phyloP scores from a whole-genome alignment of 2,888 invertebrate genomes.

The Slavum lentiscoides region DNA sequence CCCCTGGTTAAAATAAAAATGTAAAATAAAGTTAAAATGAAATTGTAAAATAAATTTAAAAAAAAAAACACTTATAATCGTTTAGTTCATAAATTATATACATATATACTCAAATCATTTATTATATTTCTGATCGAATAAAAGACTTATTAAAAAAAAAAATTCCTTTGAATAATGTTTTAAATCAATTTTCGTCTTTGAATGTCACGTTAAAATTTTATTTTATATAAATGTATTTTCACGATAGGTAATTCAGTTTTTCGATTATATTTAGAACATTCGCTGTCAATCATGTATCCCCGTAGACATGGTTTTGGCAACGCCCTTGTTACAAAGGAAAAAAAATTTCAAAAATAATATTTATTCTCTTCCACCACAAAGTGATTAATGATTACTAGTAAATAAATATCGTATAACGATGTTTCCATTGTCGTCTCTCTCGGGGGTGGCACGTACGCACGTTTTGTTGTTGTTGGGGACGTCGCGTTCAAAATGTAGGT shows the following conservation, averaged over 20 bases:
- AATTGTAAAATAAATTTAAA: too few relatives aligned
- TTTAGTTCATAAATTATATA: background rate
- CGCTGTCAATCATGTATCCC: conserved; percentile 36
- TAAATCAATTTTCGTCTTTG: background rate
- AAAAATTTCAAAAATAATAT: conserved; percentile 33
- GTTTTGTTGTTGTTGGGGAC: conserved; percentile 34
- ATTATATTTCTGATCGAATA: background rate
- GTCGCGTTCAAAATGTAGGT: conserved; percentile 39
- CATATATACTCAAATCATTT: background rate
- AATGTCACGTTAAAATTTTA: background rate
- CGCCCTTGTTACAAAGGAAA: conserved; percentile 30
- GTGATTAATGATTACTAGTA: conserved; percentile 41
- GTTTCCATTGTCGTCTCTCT: conserved; percentile 15
- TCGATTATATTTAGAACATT: conserved; percentile 48
- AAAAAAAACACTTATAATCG: too few relatives aligned
- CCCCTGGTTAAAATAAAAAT: too few relatives aligned
- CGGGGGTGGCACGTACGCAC: background rate
- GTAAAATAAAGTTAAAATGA: too few relatives aligned
- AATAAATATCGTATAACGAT: conserved; percentile 23
- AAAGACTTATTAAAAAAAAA: background rate
- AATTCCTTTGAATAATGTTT: background rate
- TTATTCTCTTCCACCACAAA: background rate
- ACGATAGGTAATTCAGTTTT: background rate
- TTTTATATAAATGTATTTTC: background rate
- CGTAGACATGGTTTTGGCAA: conserved; percentile 44